Conservation (phyloP, 2,113 vertebrate species). For the Nettapus auritus region DNA sequence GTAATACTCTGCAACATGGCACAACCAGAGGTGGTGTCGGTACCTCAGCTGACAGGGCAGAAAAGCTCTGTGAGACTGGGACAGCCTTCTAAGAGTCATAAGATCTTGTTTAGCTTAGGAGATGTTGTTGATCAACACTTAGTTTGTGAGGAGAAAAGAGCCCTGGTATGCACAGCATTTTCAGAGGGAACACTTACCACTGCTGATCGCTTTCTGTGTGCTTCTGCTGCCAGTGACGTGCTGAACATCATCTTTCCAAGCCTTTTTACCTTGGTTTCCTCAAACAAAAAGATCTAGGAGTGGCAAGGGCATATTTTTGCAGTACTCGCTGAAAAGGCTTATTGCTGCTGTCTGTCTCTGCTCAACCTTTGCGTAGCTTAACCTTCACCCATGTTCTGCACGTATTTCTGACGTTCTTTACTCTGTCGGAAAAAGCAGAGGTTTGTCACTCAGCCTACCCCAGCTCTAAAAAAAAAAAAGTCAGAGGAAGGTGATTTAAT, state of each 20-base stretch:
- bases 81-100: background rate
- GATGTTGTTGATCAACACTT: background rate
- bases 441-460: background rate
- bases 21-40: background rate
- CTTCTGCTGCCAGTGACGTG: background rate
- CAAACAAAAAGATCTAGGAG: slow-evolving; percentile 21
- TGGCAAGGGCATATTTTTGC: slow-evolving; percentile 3
- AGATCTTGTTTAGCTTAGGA: background rate
- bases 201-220: background rate
- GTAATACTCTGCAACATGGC: fast-evolving
- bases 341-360: slow-evolving; percentile 47
- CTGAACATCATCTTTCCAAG: background rate
- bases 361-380: background rate
- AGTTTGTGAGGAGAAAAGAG: background rate
- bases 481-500: background rate
- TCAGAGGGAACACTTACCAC: background rate
- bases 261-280: slow-evolving; percentile 3
- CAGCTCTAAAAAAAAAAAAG: background rate
- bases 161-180: background rate
- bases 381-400: background rate
- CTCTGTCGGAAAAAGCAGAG: background rate
- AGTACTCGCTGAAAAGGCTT: background rate
- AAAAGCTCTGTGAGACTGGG: background rate
- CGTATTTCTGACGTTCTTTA: background rate
- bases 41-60: background rate